These are phyloP conservation scores for Celastrina argiolus DNA, from an alignment of 2,888 invertebrate genomes.

Conservation along the genomic window DNA sequence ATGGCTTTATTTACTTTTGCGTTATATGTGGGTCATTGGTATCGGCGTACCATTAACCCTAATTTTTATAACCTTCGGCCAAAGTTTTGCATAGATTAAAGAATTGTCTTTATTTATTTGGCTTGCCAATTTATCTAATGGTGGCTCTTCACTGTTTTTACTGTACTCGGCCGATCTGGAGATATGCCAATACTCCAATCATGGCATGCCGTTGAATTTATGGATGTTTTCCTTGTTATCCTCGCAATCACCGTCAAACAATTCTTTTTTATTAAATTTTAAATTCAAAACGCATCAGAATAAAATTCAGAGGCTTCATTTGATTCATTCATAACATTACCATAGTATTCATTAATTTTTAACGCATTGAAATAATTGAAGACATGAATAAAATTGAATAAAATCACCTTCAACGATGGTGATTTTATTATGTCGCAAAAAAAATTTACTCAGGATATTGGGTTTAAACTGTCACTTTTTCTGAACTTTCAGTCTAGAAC, in stretches of 20 bases:
- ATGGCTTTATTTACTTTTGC: not conserved
- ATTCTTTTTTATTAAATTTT: not conserved
- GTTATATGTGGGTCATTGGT: conserved; percentile 13
- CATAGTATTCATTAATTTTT: too few species aligned
- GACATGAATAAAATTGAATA: too few species aligned
- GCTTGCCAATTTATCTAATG: conserved; percentile 11
- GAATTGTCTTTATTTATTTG: not conserved
- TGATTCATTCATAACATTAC: too few species aligned
- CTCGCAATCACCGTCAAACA: not conserved
- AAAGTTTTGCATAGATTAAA: not conserved
- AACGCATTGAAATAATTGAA: too few species aligned
- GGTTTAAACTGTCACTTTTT: too few species aligned
- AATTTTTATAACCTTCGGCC: not conserved
- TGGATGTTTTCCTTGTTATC: conserved; percentile 2
- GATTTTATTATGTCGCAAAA: too few species aligned
- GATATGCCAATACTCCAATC: not conserved
- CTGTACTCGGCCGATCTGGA: conserved; percentile 12
- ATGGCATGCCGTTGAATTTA: not conserved
- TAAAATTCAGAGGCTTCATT: too few species aligned
- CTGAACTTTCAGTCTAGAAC: too few species aligned
- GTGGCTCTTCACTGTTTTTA: not conserved
- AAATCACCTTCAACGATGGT: too few species aligned
- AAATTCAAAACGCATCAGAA: too few species aligned
- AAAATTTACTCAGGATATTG: too few species aligned
- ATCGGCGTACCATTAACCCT: not conserved